Conservation (phyloP, 1,140 invertebrate species). For the Lepidurus couesii region DNA sequence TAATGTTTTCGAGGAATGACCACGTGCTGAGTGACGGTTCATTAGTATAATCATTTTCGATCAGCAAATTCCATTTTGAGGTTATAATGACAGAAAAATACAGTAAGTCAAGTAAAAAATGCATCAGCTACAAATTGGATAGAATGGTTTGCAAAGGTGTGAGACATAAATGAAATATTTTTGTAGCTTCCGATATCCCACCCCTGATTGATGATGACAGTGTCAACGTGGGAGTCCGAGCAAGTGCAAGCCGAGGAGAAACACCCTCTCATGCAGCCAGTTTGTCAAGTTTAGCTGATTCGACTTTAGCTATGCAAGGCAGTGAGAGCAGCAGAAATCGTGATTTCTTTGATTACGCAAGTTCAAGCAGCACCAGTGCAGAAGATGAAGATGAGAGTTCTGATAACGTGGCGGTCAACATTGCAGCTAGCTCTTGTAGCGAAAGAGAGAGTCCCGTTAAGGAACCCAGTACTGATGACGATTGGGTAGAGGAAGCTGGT, state of each 20-base stretch:
- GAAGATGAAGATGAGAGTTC: not conserved
- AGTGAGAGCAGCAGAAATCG: conserved; percentile 26
- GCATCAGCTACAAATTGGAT: too few relatives aligned
- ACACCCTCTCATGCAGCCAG: conserved; percentile 10
- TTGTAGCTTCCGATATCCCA: conserved; percentile 3
- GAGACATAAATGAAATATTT: not conserved
- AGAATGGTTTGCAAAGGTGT: too few relatives aligned
- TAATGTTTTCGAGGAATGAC: conserved; percentile 21
- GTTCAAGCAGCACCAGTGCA: conserved; percentile 5
- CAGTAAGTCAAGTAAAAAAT: not conserved
- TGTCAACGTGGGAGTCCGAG: not conserved
- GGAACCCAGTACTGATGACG: conserved; percentile 30
- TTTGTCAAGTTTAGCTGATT: conserved; percentile 28
- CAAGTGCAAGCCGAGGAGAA: not conserved
- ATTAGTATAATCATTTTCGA: not conserved
- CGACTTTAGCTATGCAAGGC: conserved; percentile 20
- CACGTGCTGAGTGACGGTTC: not conserved
- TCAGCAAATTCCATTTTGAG: not conserved
- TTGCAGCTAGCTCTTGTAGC: conserved; percentile 18
- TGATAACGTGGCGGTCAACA: not conserved
- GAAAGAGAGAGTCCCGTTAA: not conserved
- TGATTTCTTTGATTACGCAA: not conserved
- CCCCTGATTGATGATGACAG: not conserved
- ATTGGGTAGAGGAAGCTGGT: conserved; percentile 30
- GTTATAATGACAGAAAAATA: not conserved